Evolutionary conservation across 2,797 vertebrate species (phyloP), one percentile per base, ranked within the genome.

Genomic region (Orestias chungarensis): DNA sequence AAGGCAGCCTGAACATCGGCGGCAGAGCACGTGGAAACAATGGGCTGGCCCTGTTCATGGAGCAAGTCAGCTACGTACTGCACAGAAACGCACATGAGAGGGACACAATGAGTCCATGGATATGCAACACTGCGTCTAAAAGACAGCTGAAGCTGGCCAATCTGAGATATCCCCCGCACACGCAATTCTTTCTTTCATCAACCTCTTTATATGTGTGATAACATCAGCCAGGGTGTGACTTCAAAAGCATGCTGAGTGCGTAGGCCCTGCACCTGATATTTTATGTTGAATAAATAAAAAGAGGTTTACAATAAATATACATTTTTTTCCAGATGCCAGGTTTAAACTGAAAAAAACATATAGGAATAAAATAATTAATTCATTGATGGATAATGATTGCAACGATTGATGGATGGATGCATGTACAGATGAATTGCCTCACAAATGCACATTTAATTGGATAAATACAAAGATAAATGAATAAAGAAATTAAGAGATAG

Each of bases 1-100:
- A 95, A 95, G 75, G 94, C 94, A 35, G 94, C 94, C 75, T 95
- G 95, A 70, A 95, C 93, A 43, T 95, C 95, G 6, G 94, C 94
- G 44, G 92, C 76, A 33, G 94, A 95, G 88, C 93, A 94, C 47
- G 94, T 95, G 77, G 93, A 95, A 76, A 95, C 94, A 43, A 95
- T 95, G 80, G 93, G 94, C 90, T 95, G 95, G 79, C 71, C 70
- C 78, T 95, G 93, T 79, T 94, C 93, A 62, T 94, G 90, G 67
- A 95, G 94, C 81, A 93, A 66, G 72, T 94, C 94, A 0, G 92
- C 92, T 12, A 95, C 92, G 50, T 93, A 95, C 95, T 95, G 92
- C 68, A 87, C 72, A 66, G 68, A 81, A 76, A 88, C 75, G 87
- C 43, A 82, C 65, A 73, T 15, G 49, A 83, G 66, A 81, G 54